Conservation (phyloP, 2,888 invertebrate genomes). For the Caenorhabditis panamensis region DNA sequence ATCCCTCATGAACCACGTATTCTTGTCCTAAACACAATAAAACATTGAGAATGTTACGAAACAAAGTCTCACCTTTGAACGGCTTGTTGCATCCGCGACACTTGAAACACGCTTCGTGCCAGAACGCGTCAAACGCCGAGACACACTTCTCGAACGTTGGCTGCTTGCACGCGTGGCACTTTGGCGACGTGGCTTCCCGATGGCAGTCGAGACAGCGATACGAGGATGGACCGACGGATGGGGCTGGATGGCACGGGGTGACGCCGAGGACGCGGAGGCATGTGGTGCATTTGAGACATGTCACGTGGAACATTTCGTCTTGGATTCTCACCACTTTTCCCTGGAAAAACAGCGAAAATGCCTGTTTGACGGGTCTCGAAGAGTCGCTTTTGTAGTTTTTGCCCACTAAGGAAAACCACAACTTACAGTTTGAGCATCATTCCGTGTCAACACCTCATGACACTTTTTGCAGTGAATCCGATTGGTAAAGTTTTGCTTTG, state of each 20-base stretch:
- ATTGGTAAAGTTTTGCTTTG: slow-evolving; percentile 4
- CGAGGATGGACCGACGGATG: slow-evolving; percentile 6
- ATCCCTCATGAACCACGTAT: slow-evolving; percentile 46
- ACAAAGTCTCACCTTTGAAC: slow-evolving; percentile 16
- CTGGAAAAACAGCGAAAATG: too few species aligned
- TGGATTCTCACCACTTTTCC: slow-evolving; percentile 42
- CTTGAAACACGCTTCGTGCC: slow-evolving; percentile 52
- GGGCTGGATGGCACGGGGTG: slow-evolving; percentile 20
- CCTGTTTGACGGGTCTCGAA: too few species aligned
- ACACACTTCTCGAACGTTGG: slow-evolving; percentile 47
- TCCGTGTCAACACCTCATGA: slow-evolving; percentile 27
- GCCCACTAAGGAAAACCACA: not conserved
- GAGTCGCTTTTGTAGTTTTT: not conserved
- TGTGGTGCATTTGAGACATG: slow-evolving; percentile 31
- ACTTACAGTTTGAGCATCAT: slow-evolving; percentile 37
- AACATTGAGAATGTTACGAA: not conserved
- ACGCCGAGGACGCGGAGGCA: slow-evolving; percentile 37
- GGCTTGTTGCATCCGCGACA: slow-evolving; percentile 34
- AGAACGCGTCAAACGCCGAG: slow-evolving; percentile 32
- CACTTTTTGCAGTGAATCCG: slow-evolving; percentile 44
- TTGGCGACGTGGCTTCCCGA: slow-evolving; percentile 41
- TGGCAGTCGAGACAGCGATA: slow-evolving; percentile 35
- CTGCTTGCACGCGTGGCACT: slow-evolving; percentile 38
- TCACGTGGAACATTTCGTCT: slow-evolving; percentile 41
- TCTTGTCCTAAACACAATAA: slow-evolving; percentile 43